phyloP scores from a whole-genome alignment of 2,113 vertebrate genomes.

The Callaeas wilsoni region DNA sequence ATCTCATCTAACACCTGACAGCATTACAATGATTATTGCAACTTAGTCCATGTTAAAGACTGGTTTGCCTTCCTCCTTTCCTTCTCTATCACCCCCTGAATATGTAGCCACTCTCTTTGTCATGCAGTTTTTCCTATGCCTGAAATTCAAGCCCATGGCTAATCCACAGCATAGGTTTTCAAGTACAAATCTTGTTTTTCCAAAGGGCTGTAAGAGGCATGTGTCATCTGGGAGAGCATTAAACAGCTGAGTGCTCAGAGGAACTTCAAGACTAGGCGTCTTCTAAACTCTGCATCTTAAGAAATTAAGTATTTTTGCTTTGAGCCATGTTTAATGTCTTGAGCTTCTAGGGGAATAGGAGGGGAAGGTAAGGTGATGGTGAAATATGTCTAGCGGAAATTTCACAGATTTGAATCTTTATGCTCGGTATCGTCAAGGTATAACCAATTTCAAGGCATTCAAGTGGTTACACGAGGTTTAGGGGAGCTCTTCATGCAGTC shows the following conservation, averaged over 20 bases:
- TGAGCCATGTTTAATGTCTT: not conserved
- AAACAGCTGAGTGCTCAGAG: not conserved
- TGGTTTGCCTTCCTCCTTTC: not conserved
- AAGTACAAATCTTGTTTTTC: not conserved
- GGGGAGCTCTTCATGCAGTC: not conserved
- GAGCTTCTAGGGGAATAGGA: not conserved
- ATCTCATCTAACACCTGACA: not conserved
- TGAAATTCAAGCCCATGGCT: not conserved
- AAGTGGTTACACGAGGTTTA: not conserved
- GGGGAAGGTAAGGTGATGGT: not conserved
- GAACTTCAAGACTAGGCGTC: not conserved
- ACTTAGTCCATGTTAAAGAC: not conserved
- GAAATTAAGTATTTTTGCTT: not conserved
- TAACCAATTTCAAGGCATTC: not conserved
- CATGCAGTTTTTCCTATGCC: not conserved
- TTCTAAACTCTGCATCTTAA: not conserved
- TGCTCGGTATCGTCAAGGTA: not conserved
- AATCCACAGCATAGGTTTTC: not conserved
- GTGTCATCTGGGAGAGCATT: not conserved
- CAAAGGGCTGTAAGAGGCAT: not conserved
- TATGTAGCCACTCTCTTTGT: not conserved
- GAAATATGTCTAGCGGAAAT: not conserved
- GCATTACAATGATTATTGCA: not conserved
- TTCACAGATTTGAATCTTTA: not conserved
- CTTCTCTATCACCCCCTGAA: not conserved